Evolutionary conservation across 2,797 vertebrate species (phyloP).

Genomic region (Pangasius krempfi): DNA sequence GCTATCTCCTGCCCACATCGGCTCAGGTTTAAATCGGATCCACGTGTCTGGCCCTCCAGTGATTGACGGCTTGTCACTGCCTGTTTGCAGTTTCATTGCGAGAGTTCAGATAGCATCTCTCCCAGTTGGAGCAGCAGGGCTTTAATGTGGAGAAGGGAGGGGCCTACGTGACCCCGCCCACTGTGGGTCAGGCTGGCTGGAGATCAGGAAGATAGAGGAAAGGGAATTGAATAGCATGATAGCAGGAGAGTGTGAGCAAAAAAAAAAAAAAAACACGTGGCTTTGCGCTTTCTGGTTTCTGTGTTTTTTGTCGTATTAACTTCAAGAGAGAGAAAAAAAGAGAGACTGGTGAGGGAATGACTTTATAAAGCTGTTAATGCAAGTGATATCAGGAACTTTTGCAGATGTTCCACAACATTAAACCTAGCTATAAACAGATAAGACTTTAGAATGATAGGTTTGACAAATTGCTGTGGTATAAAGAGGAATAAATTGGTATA

Average conservation of each 20-base stretch:
- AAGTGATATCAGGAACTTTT: background rate
- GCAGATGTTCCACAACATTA: background rate
- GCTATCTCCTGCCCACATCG: conserved; percentile 71
- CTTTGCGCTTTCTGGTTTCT: background rate
- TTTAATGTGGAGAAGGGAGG: conserved; percentile 69
- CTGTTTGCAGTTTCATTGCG: conserved; percentile 66
- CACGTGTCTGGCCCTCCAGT: conserved; percentile 71
- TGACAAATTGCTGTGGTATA: background rate
- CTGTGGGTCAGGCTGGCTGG: conserved; percentile 35
- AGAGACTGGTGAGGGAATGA: background rate
- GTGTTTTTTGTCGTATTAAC: background rate
- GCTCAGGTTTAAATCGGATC: conserved; percentile 70
- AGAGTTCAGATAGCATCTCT: conserved; percentile 72
- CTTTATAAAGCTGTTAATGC: background rate
- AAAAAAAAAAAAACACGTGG: background rate
- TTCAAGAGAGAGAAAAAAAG: background rate
- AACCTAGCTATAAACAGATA: background rate
- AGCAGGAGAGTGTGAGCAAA: background rate
- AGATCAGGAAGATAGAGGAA: conserved; percentile 50
- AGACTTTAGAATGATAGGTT: background rate
- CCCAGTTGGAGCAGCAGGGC: conserved; percentile 55
- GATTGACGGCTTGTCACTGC: conserved; percentile 79
- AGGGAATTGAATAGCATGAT: conserved; percentile 5
- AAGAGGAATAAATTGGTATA: background rate
- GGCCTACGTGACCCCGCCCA: conserved; percentile 44